phyloP scores from a whole-genome alignment of 2,888 invertebrate species.

The Melinopterus prodromus region DNA sequence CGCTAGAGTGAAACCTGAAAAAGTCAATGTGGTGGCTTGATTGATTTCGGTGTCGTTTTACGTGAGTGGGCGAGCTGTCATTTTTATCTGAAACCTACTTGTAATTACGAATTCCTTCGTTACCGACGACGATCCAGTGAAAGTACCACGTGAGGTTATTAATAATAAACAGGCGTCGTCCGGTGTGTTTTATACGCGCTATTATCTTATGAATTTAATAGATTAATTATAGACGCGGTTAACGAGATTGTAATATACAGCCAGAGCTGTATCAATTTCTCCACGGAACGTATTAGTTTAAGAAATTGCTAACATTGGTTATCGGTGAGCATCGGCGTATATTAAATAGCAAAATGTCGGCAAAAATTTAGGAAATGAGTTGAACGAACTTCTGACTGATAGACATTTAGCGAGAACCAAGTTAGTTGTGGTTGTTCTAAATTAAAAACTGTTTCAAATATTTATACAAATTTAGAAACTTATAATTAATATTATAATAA shows the following conservation, averaged over 20 bases:
- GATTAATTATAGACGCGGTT: background rate
- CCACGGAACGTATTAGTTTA: background rate
- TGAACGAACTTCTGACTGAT: background rate
- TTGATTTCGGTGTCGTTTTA: background rate
- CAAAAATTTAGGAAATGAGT: background rate
- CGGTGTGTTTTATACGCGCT: background rate
- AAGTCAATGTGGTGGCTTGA: too few species aligned
- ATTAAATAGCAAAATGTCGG: background rate
- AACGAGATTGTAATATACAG: constrained; percentile 4
- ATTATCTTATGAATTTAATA: constrained; percentile 4
- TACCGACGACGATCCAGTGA: background rate
- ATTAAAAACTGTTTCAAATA: too few species aligned
- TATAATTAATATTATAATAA: too few species aligned
- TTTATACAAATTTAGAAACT: too few species aligned
- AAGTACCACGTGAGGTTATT: constrained; percentile 4
- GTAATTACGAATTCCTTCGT: background rate
- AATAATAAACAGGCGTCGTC: constrained; percentile 4
- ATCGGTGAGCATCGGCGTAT: background rate
- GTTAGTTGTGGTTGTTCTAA: too few species aligned
- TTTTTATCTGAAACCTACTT: background rate
- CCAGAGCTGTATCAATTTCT: background rate
- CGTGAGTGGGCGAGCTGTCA: background rate
- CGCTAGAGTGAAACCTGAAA: too few species aligned
- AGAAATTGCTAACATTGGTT: background rate
- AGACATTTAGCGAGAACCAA: too few species aligned